A percentile compares a stretch with the other conserved stretches of the same genome.
Evolutionary conservation across 1,140 invertebrate genomes (phyloP).

Genomic region (Bombus polaris): DNA sequence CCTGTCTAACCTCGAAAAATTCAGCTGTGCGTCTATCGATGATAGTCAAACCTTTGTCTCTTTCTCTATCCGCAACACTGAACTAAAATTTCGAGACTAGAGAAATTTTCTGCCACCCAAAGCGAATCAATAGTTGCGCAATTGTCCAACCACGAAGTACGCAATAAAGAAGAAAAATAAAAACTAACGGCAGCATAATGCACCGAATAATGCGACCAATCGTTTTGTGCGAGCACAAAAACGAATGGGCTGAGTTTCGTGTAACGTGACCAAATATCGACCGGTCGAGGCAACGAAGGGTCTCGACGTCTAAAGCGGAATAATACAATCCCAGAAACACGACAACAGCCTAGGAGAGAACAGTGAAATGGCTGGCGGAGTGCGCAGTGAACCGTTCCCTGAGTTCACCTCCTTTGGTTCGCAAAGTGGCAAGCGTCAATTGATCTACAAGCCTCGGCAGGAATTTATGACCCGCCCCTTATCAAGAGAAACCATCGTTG

Average conservation of each 20-base stretch:
- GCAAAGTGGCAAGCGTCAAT: slow-evolving; percentile 6
- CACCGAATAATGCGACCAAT: not conserved
- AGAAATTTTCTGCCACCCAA: not conserved
- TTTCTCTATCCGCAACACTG: not conserved
- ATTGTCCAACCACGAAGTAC: not conserved
- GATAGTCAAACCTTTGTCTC: not conserved
- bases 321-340: slow-evolving; percentile 44
- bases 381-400: not conserved
- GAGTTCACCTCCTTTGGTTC: not conserved
- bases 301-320: slow-evolving; percentile 25
- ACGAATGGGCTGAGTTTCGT: slow-evolving; percentile 13
- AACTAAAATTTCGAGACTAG: not conserved
- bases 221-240: slow-evolving; percentile 6
- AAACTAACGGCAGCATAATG: not conserved
- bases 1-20: not conserved
- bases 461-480: slow-evolving; percentile 22
- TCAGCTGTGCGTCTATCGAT: too few relatives aligned
- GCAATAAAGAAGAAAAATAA: not conserved
- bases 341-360: not conserved
- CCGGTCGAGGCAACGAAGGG: slow-evolving; percentile 6
- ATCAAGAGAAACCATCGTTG: slow-evolving; percentile 40
- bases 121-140: too few relatives aligned
- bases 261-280: slow-evolving; percentile 41
- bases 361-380: not conserved
- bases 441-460: slow-evolving; percentile 10